phyloP scores from a whole-genome alignment of 2,888 invertebrate species.

The Uloborus plumipes region DNA sequence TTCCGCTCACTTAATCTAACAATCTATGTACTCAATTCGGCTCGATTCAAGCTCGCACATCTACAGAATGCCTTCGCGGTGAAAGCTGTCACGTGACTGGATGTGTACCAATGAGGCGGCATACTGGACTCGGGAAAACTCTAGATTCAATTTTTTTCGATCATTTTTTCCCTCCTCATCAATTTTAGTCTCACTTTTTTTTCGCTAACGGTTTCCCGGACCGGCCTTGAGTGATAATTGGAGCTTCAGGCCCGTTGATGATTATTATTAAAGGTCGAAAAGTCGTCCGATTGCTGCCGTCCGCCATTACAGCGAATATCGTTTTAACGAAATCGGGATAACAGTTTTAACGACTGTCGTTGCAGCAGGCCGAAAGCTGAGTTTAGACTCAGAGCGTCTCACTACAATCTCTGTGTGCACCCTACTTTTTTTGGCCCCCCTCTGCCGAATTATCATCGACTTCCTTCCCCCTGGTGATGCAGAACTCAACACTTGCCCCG shows the following conservation, averaged over 20 bases:
- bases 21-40: conserved; percentile 14
- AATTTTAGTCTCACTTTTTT: too few species aligned
- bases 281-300: neutral
- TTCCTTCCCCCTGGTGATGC: conserved; percentile 28
- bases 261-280: too few species aligned
- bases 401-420: conserved; percentile 41
- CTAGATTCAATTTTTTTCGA: too few species aligned
- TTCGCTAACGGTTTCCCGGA: too few species aligned
- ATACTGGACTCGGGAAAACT: neutral
- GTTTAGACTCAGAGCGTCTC: conserved; percentile 58
- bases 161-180: too few species aligned
- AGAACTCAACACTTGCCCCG: conserved; percentile 21
- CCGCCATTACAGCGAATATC: conserved; percentile 2
- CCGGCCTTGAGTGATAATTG: too few species aligned
- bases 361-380: conserved; percentile 32
- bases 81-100: conserved; percentile 40
- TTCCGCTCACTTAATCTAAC: too few species aligned
- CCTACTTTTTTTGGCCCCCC: conserved; percentile 56
- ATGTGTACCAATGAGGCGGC: conserved; percentile 35
- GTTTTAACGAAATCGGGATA: conserved; percentile 22
- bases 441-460: conserved; percentile 53
- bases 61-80: conserved; percentile 52
- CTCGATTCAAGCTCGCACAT: conserved; percentile 16
- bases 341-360: conserved; percentile 47
- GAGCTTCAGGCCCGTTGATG: too few species aligned